Conservation (phyloP, 2,888 invertebrate species). For the Antheraea yamamai region DNA sequence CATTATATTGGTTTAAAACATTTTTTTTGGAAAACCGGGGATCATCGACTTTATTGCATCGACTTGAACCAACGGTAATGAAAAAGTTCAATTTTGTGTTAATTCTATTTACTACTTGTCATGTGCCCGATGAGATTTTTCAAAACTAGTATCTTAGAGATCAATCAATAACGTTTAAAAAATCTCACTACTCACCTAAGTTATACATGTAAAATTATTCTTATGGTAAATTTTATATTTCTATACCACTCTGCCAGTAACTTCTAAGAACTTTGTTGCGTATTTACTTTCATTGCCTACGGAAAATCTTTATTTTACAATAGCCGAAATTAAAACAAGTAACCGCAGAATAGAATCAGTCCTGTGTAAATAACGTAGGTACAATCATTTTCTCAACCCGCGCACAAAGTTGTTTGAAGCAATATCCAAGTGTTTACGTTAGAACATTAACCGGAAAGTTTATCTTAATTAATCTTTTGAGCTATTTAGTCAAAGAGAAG, state of each 20-base stretch:
- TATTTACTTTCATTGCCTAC: not conserved
- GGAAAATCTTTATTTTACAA: not conserved
- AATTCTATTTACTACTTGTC: too few species aligned
- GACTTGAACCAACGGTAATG: too few species aligned
- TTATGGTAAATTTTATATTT: too few species aligned
- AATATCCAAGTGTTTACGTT: conserved; percentile 60
- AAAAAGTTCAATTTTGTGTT: too few species aligned
- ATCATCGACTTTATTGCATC: not conserved
- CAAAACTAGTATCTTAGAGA: too few species aligned
- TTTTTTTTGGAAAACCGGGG: not conserved
- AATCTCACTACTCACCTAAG: too few species aligned
- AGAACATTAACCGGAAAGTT: conserved; percentile 63
- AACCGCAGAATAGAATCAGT: conserved; percentile 1
- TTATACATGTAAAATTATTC: too few species aligned
- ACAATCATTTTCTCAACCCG: conserved; percentile 34
- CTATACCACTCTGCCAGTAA: too few species aligned
- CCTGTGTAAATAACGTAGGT: conserved; percentile 5
- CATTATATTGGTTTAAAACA: too few species aligned
- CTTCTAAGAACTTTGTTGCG: too few species aligned
- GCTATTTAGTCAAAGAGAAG: conserved; percentile 78
- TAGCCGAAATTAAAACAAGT: conserved; percentile 10
- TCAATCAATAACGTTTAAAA: too few species aligned
- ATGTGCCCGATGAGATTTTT: too few species aligned
- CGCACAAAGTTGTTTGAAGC: conserved; percentile 47
- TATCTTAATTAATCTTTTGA: conserved; percentile 76